Base-by-base conservation (phyloP, 2,113 vertebrate genomes). In the Climacteris rufus region DNA sequence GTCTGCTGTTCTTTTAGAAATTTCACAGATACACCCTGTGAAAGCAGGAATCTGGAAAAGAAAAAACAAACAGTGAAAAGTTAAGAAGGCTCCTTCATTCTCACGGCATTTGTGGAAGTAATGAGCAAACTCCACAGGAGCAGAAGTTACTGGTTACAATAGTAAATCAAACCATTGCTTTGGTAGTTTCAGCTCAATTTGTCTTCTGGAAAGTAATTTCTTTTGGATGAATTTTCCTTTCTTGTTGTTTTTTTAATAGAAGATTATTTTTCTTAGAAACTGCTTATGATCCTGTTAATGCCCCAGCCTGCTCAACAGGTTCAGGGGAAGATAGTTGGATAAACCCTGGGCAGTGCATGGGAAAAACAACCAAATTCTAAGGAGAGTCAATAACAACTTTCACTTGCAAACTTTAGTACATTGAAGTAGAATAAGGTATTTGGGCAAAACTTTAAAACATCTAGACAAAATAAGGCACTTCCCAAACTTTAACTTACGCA, bases 21-120 rank as follows among this genome's bases (percentile, higher is more conserved):
- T 72, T 75, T 94, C 89, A 90, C 6, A 92, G 50, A 59, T 24
- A 74, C 15, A 65, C 31, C 52, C 49, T 53, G 49, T 85, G 78
- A 96, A 92, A 76, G 27, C 28, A 69, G 66, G 37, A 87, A 78
- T 78, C 81, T 89, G 77, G 3, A 82, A 85, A 90, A 77, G 72
- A 56, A 65, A n/a, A 17, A 10, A 20, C 11, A 3, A 83, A 83
- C 18, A 79, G 14, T 22, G 45, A 61, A 57, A 88, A 89, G 53
- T 89, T 82, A 25, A 79, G 90, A 87, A 72, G 23, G 19, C 3
- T 89, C 69, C 54, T 82, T 76, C 39, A 6, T 33, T 64, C 35
- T 84, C n/a, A 40, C 45, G 28, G 21, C 15, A 40, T 56, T 28
- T 63, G 30, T 33, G 42, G 76, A 80, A 81, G 44, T 63, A 65